Evolutionary conservation across 1,140 invertebrate genomes (phyloP), one percentile per base, ranked within the genome.

Genomic region (Drosophila tani): DNA sequence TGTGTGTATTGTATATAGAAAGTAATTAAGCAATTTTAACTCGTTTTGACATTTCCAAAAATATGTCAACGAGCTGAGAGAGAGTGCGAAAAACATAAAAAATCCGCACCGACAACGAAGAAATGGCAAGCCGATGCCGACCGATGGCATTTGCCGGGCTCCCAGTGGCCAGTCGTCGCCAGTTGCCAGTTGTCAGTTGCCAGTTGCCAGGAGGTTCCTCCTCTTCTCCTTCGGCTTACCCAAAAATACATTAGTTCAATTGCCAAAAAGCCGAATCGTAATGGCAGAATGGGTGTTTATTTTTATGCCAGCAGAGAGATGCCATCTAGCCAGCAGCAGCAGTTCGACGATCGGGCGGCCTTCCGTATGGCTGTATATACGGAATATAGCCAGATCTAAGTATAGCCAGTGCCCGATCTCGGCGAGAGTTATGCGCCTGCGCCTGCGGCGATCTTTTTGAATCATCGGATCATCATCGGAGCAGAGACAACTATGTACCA

Each of bases 41-140:
- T 67, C 67, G 67, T 90, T 88, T 88, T 90, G 86, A 88, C 85
- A 88, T 85, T 91, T 88, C 85, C 81, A 85, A 88, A 88, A 88
- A 88, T 88, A 88, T 88, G 85, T 85, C 86, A 88, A 81, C 78
- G 77, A 79, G 63, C 49, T 43, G 63, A 51, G 71, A 74, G 53
- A 56, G 84, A 66, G 84, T 83, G 77, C 62, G 58, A 78, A 81
- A 82, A 64, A 64, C 73, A 60, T 57, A 68, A 47, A 78, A 75
- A 64, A 43, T 14, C 14, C 15, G 19, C 51, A 38, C 32, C 47
- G n/a, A 35, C 9, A 9, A 35, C 11, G 32, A 69, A 62, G 73
- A 81, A 69, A 82, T 87, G 80, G 71, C 83, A 84, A 87, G 67
- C 74, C 69, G 77, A 87, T 87, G 84, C 84, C 73, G 41, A 49